Evolutionary conservation across 1,140 invertebrate species (phyloP), one percentile per base, ranked within the genome.

Genomic region (Globodera ellingtonae): DNA sequence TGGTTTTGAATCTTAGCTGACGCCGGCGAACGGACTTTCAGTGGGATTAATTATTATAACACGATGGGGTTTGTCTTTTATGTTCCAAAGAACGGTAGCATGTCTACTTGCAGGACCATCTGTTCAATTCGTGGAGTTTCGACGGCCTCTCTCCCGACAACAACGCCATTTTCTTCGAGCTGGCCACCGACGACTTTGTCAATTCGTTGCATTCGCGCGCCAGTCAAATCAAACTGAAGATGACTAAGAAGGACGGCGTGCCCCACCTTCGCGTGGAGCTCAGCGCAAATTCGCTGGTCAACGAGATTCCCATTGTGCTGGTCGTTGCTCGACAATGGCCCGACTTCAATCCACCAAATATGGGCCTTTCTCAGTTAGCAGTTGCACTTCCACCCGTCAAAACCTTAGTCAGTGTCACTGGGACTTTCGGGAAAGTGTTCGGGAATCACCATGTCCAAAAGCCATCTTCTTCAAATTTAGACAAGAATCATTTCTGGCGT

Each of bases 91-190:
- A 35, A 35, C 35, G 35, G 3, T 35, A 35, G 35, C 35, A 35
- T 35, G 35, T 35, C n/a, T 71, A 59, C 82, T 35, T n/a, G 46
- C 18, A 80, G 79, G 50, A 79, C 18, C 44, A 80, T 24, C 56
- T 80, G 13, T 80, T 80, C 15, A 56, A 48, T 56, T 80, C 75
- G 3, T 80, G 69, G 62, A 52, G 44, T 35, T 80, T 80, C 46
- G 76, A 80, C 21, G 79, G 79, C 10, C 78, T 80, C 35, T 79
- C 79, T 0, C 75, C 10, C 9, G 76, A 80, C 18, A 66, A 80
- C 35, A 80, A 80, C n/a, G 75, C 77, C n/a, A 81, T 80, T 59
- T 67, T 80, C 79, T 80, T 80, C 50, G 77, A 80, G 24, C 47
- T 80, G n/a, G 50, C 77, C 46, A 81, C 62, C 21, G 79, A 80